phyloP scores from a whole-genome alignment of 2,797 vertebrate species.

The Sternarchorhynchus goeldii region DNA sequence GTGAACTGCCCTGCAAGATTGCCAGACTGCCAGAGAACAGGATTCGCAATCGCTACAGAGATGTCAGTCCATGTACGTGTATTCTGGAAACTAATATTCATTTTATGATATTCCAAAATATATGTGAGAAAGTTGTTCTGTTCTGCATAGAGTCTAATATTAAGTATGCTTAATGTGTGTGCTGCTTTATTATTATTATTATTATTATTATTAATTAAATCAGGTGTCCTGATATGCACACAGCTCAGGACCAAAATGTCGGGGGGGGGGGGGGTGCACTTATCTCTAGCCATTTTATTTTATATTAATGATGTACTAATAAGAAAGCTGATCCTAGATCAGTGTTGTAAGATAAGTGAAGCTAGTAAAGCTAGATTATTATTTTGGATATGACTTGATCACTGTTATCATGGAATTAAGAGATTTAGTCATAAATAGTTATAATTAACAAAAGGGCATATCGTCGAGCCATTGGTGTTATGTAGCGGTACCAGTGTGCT shows the following conservation, averaged over 20 bases:
- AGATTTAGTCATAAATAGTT: neutral
- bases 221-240: too few relatives aligned
- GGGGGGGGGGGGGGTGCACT: too few relatives aligned
- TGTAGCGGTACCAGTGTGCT: conserved; percentile 35
- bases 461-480: conserved; percentile 16
- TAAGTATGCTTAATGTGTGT: too few relatives aligned
- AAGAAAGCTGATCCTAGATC: too few relatives aligned
- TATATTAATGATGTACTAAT: too few relatives aligned
- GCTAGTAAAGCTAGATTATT: neutral
- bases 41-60: conserved; percentile 96
- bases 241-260: too few relatives aligned
- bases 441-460: neutral
- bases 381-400: neutral
- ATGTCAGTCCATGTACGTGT: conserved; percentile 96
- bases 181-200: too few relatives aligned
- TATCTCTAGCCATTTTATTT: too few relatives aligned
- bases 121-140: neutral
- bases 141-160: conserved; percentile 8
- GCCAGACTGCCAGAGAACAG: conserved; percentile 96
- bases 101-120: too few relatives aligned
- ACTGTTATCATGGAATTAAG: conserved; percentile 34
- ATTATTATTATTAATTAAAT: too few relatives aligned
- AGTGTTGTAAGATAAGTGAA: too few relatives aligned
- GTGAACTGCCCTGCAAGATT: conserved; percentile 94
- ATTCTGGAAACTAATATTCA: neutral